Base-by-base conservation (phyloP, 2,888 invertebrate species). In the Nomada fucata region DNA sequence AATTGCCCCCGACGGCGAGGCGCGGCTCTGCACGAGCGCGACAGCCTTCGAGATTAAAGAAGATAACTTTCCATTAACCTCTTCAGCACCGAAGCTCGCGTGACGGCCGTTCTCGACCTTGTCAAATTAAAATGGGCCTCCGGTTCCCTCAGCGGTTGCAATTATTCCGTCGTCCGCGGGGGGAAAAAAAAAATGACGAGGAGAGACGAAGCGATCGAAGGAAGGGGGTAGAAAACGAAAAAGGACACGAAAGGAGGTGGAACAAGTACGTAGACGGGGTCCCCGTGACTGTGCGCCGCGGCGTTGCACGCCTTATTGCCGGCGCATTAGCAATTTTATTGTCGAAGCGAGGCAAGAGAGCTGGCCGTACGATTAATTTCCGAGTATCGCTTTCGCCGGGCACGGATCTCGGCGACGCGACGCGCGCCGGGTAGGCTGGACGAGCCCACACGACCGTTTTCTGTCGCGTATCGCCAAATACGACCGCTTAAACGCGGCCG, bases 401-500 rank as follows among this genome's bases (percentile, higher is more conserved):
- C 13, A 76, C 63, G 75, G 75, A 72, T 71, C 64, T 67, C 55
- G 60, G 47, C n/a, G 44, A 47, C 36, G 57, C 53, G 53, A n/a
- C 53, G 53, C n/a, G 50, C 23, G 63, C 26, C 57, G 71, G 78
- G 82, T 77, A 76, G 84, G 84, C 53, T 26, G 83, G 67, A 65
- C 64, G 76, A 79, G 75, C 88, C 90, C 89, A 90, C 89, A 87
- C 90, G 84, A 79, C 76, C 74, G 79, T 82, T 88, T 79, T 72
- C 77, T 80, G 69, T 73, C 76, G 81, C 75, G 84, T 88, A 92
- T 91, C 91, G 90, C 92, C 92, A 92, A 93, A 92, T 92, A 92
- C 87, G 92, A 91, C 88, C 83, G 86, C 82, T 86, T 85, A 83
- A 82, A 88, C 88, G 87, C 89, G 90, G 91, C 85, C 88, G 89